Conservation (phyloP, 1,140 invertebrate genomes). For the Leguminivora glycinivorella region DNA sequence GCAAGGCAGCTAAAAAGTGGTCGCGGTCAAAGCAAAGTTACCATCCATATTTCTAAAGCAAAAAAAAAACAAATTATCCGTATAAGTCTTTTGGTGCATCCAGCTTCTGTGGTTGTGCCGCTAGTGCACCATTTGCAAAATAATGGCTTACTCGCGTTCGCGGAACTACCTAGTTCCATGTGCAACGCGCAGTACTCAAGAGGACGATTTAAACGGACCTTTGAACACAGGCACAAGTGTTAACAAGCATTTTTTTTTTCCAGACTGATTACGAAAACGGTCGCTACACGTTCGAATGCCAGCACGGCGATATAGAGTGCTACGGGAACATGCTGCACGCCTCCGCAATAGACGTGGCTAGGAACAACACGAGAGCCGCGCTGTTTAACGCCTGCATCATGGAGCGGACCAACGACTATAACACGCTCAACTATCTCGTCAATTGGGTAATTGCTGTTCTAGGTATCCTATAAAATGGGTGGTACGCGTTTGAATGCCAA, state of each 20-base stretch:
- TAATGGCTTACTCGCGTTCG: background rate
- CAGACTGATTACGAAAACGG: constrained; percentile 47
- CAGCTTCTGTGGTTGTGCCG: background rate
- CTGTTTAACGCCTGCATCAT: constrained; percentile 16
- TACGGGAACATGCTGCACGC: constrained; percentile 80
- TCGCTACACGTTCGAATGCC: constrained; percentile 79
- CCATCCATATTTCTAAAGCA: background rate
- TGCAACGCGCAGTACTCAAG: background rate
- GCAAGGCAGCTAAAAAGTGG: background rate
- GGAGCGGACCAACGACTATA: background rate
- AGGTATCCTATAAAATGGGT: background rate
- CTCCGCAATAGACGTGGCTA: constrained; percentile 73
- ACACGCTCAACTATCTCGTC: constrained; percentile 5
- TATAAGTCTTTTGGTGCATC: background rate
- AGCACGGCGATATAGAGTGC: constrained; percentile 82
- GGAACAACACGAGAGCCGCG: background rate
- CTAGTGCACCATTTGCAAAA: background rate
- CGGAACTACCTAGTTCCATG: background rate
- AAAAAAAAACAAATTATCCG: background rate
- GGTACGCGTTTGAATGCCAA: too few relatives aligned
- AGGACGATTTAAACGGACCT: background rate
- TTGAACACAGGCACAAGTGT: background rate
- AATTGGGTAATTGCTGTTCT: background rate
- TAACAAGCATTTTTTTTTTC: constrained; percentile 23
- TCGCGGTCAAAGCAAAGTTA: background rate